phyloP scores from a whole-genome alignment of 2,113 vertebrate genomes.

The Phyllostomus discolor region DNA sequence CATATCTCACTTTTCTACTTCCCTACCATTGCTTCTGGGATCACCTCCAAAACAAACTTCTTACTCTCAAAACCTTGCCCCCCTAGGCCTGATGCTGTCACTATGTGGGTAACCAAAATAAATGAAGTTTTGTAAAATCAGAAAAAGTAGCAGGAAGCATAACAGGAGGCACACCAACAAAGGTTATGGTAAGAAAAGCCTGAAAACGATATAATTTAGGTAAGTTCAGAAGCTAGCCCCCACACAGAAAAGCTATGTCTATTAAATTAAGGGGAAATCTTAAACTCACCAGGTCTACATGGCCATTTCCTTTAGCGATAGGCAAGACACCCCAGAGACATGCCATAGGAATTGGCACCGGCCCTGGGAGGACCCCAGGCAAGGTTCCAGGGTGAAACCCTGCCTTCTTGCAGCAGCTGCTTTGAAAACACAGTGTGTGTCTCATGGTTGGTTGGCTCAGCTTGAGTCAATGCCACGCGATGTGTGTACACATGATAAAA shows the following conservation, averaged over 20 bases:
- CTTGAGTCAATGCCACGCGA: background rate
- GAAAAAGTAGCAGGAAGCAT: background rate
- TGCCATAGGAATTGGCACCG: background rate
- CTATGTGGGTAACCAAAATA: background rate
- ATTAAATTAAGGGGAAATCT: background rate
- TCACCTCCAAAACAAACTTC: background rate
- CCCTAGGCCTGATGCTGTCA: background rate
- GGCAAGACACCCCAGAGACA: background rate
- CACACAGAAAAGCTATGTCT: background rate
- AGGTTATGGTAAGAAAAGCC: background rate
- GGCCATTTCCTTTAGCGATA: background rate
- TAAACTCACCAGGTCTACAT: background rate
- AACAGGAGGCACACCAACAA: background rate
- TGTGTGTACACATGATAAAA: background rate
- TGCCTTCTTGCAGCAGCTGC: background rate
- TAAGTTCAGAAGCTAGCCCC: background rate
- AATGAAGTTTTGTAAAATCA: background rate
- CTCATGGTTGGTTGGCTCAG: conserved; percentile 10
- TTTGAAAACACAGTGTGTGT: background rate
- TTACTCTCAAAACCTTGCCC: background rate
- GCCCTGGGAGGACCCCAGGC: background rate
- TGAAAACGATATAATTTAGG: background rate
- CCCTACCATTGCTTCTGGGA: background rate
- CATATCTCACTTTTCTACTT: background rate
- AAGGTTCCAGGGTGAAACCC: background rate